Percentiles rank a stretch among this genome's conserved stretches.
Conservation (phyloP, 2,888 invertebrate genomes). For the Trachelus iudaicus region DNA sequence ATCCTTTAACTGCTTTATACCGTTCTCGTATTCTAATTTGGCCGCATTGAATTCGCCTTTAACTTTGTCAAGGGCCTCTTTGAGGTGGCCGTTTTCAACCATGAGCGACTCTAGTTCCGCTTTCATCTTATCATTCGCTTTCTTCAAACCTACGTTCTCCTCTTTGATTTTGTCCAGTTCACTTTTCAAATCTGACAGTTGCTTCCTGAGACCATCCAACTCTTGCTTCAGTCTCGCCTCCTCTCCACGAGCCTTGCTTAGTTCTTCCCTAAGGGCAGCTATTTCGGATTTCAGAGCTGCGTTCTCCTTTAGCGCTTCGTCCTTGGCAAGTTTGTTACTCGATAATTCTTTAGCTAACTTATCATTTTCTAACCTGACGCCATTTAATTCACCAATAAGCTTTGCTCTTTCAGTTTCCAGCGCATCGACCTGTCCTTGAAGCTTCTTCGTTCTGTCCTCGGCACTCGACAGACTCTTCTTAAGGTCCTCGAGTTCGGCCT, state of each 20-base stretch:
- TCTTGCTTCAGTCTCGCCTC: conserved; percentile 26
- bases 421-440: background rate
- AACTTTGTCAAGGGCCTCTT: conserved; percentile 24
- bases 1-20: conserved; percentile 18
- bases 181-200: conserved; percentile 11
- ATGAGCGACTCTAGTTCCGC: background rate
- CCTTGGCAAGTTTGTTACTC: conserved; percentile 24
- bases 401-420: conserved; percentile 26
- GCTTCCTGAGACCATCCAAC: conserved; percentile 16
- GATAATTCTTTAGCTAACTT: conserved; percentile 32
- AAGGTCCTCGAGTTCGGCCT: conserved; percentile 20
- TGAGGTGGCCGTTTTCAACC: conserved; percentile 11
- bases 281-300: conserved; percentile 31
- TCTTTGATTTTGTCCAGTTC: conserved; percentile 21
- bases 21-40: conserved; percentile 13
- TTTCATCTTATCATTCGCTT: conserved; percentile 1
- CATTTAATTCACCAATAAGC: conserved; percentile 31
- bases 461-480: conserved; percentile 9
- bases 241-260: conserved; percentile 30
- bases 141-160: conserved; percentile 3
- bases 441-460: background rate
- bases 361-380: conserved; percentile 29
- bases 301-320: conserved; percentile 26
- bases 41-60: conserved; percentile 22
- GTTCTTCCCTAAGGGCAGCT: conserved; percentile 25